Percentiles rank a stretch among this genome's conserved stretches.
phyloP scores from a whole-genome alignment of 37 sponge, comb jelly and placozoan genomes.

The Bolinopsis microptera region DNA sequence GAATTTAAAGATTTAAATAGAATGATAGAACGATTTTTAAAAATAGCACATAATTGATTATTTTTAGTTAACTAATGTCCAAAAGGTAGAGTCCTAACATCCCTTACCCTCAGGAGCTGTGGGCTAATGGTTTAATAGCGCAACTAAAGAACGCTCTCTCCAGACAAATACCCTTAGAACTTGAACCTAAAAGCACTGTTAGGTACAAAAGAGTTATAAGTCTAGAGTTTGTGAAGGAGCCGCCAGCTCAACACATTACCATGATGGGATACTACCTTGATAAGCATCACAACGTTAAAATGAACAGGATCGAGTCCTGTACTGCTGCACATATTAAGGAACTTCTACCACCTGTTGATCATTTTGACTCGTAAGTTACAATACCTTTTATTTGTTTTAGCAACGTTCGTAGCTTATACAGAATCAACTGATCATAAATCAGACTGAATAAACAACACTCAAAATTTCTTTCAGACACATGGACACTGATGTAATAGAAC shows the following conservation, averaged over 20 bases:
- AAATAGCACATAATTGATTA: no score
- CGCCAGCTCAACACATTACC: neutral
- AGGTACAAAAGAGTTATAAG: conserved; percentile 56
- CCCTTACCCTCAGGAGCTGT: conserved; percentile 42
- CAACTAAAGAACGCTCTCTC: conserved; percentile 53
- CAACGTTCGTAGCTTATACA: no score
- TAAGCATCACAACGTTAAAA: conserved; percentile 26
- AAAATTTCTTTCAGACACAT: conserved; percentile 5
- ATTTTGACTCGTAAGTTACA: conserved; percentile 37
- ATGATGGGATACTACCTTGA: conserved; percentile 58
- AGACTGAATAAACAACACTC: no score
- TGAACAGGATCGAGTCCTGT: conserved; percentile 56
- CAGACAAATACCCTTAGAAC: conserved; percentile 34
- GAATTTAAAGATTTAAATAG: no score
- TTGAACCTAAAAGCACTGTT: neutral
- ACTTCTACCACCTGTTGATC: conserved; percentile 38
- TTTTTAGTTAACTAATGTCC: no score
- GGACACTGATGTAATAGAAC: conserved; percentile 62
- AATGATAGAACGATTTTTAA: no score
- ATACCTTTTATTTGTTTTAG: neutral
- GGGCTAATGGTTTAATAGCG: conserved; percentile 15
- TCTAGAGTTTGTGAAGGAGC: conserved; percentile 63
- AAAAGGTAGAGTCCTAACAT: no score
- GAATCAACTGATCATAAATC: no score
- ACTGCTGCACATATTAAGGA: neutral